These are phyloP conservation scores for Serripes groenlandicus DNA, from an alignment of 2,888 invertebrate species.

Conservation along the genomic window DNA sequence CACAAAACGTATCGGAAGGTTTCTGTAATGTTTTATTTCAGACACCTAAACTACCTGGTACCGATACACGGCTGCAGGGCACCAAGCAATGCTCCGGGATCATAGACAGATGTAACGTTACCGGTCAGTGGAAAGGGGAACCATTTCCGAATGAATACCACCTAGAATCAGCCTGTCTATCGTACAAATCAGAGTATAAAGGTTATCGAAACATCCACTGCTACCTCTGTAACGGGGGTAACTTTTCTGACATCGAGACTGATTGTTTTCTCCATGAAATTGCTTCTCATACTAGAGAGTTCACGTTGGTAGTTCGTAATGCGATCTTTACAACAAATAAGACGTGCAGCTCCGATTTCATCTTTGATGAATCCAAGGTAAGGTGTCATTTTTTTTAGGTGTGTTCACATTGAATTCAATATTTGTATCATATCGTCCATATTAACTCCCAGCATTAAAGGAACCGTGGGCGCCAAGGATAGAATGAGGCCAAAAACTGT, in stretches of 20 bases:
- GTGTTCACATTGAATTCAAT: no score
- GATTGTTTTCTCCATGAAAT: not conserved
- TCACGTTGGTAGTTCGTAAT: not conserved
- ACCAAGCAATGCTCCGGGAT: slow-evolving; percentile 1
- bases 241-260: not conserved
- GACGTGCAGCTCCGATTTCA: not conserved
- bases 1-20: no score
- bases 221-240: slow-evolving; percentile 46
- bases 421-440: no score
- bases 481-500: no score
- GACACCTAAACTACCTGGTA: not conserved
- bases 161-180: slow-evolving; percentile 46
- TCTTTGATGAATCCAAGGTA: slow-evolving; percentile 13
- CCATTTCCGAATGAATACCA: not conserved
- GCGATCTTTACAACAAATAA: not conserved
- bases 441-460: no score
- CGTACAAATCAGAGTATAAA: slow-evolving; percentile 39
- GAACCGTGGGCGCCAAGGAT: no score
- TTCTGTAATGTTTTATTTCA: not conserved
- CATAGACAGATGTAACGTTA: slow-evolving; percentile 49
- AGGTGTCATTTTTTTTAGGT: no score
- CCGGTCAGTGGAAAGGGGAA: slow-evolving; percentile 50
- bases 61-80: no score
- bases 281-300: not conserved
- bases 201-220: slow-evolving; percentile 54